Evolutionary conservation across 2,113 vertebrate genomes (phyloP).

Genomic region (Paralichthys olivaceus): DNA sequence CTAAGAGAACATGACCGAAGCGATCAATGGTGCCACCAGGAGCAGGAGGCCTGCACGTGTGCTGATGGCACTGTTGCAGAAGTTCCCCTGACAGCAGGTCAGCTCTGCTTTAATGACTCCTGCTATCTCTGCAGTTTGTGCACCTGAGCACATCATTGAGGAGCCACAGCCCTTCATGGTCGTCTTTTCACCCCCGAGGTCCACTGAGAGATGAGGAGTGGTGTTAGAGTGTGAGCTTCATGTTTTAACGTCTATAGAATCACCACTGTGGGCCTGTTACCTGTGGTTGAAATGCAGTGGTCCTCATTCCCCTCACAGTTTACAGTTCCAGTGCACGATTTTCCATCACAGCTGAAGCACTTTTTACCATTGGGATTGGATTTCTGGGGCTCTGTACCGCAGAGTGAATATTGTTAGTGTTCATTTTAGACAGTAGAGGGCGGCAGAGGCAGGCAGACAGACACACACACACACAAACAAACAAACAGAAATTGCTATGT

Average conservation of each 20-base stretch:
- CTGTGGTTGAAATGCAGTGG: constrained; percentile 46
- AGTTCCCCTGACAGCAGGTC: constrained; percentile 56
- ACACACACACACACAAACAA: background rate
- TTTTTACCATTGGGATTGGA: constrained; percentile 54
- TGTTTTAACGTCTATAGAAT: background rate
- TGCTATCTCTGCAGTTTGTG: rapidly evolving
- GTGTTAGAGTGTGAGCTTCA: background rate
- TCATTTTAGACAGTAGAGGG: background rate
- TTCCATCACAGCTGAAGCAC: constrained; percentile 57
- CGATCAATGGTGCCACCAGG: constrained; percentile 24
- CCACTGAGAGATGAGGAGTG: constrained; percentile 33
- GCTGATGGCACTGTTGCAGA: constrained; percentile 63
- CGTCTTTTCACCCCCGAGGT: rapidly evolving
- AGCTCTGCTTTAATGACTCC: rapidly evolving
- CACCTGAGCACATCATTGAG: constrained; percentile 21
- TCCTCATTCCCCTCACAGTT: constrained; percentile 61
- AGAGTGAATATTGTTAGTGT: constrained; percentile 1
- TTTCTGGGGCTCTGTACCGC: constrained; percentile 15
- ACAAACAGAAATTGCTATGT: background rate
- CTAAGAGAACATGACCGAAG: constrained; percentile 34
- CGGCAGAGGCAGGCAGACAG: too few relatives aligned
- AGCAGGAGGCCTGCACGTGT: constrained; percentile 39
- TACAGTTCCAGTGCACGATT: constrained; percentile 22
- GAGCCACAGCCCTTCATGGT: constrained; percentile 65
- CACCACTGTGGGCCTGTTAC: constrained; percentile 41